phyloP scores from a whole-genome alignment of 2,113 vertebrate genomes.

The Pterocles burchelli region DNA sequence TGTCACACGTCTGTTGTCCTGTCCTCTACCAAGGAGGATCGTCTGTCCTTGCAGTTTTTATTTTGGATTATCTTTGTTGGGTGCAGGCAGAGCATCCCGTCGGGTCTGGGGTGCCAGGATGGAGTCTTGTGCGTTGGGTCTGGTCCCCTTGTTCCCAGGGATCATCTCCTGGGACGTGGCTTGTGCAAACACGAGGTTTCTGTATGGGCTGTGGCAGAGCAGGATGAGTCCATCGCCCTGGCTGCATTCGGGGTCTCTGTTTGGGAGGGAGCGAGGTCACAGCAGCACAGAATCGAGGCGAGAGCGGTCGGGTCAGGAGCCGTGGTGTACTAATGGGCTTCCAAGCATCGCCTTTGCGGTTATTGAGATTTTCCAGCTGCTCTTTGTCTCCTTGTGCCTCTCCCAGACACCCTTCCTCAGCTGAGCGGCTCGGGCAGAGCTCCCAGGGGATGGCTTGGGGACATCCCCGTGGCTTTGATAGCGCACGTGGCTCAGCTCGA shows the following conservation, averaged over 20 bases:
- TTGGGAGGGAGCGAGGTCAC: accelerated
- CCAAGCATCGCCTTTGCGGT: background rate
- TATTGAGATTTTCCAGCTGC: background rate
- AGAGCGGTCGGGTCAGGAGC: background rate
- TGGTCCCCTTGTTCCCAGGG: background rate
- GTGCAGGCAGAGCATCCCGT: background rate
- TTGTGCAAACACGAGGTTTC: background rate
- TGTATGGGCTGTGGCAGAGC: background rate
- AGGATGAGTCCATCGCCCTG: background rate
- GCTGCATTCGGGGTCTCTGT: background rate
- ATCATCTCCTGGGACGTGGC: background rate
- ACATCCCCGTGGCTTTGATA: accelerated
- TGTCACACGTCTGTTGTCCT: background rate
- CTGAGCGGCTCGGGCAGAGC: accelerated
- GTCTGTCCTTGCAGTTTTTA: background rate
- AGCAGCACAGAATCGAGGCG: background rate
- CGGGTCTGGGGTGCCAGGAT: accelerated
- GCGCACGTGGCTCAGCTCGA: accelerated
- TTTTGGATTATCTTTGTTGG: accelerated
- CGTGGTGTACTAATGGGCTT: background rate
- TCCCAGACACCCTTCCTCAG: background rate
- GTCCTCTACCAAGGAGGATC: background rate
- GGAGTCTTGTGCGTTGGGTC: background rate
- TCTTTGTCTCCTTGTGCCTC: background rate
- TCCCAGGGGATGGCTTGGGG: background rate